Conservation (phyloP, 2,113 vertebrate genomes). For the Equus quagga region DNA sequence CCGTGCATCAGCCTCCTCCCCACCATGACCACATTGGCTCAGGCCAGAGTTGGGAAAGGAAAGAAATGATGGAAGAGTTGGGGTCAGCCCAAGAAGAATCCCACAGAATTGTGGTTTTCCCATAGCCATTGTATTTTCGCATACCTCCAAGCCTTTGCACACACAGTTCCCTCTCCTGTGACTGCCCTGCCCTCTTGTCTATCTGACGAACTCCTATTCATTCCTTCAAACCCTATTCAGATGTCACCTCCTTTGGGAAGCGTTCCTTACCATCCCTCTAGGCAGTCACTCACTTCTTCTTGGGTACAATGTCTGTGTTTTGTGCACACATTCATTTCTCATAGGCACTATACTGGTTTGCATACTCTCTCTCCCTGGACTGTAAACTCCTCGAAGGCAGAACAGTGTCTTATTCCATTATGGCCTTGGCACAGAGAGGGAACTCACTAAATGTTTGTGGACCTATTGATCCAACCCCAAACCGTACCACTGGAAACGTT, state of each 20-base stretch:
- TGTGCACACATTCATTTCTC: background rate
- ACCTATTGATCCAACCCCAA: conserved; percentile 16
- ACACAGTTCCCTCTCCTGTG: background rate
- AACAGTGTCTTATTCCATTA: background rate
- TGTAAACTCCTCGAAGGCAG: background rate
- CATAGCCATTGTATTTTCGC: fast-evolving
- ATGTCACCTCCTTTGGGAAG: background rate
- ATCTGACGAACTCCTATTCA: background rate
- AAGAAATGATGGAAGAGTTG: background rate
- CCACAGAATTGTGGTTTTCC: background rate
- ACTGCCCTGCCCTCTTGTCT: too few relatives aligned
- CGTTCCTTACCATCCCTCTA: background rate
- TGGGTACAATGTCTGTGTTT: background rate
- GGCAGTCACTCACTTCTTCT: background rate
- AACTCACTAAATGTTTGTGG: background rate
- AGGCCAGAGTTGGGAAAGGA: background rate
- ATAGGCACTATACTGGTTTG: background rate
- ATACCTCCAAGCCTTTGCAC: background rate
- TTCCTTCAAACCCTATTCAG: background rate
- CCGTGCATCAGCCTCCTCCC: background rate
- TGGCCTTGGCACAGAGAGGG: background rate
- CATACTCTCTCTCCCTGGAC: background rate
- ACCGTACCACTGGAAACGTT: background rate
- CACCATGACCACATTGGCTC: background rate
- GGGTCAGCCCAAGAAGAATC: background rate